Conservation (phyloP, 2,113 vertebrate species). For the Crotalus helleri region DNA sequence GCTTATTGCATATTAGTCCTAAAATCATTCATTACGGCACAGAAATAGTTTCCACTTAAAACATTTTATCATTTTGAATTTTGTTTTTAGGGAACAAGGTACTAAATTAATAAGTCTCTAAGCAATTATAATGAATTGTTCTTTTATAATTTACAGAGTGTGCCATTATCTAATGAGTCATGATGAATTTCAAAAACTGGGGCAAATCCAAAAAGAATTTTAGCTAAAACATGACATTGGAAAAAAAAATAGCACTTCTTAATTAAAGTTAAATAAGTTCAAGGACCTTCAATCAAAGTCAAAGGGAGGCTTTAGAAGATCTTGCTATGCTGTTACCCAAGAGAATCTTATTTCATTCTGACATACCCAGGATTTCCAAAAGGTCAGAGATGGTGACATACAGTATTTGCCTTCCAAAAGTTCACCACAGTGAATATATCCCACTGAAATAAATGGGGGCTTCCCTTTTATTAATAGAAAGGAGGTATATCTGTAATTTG, state of each 20-base stretch:
- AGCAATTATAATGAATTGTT: conserved; percentile 37
- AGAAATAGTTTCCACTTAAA: not conserved
- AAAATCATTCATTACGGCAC: not conserved
- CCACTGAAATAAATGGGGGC: not conserved
- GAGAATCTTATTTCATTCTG: conserved; percentile 8
- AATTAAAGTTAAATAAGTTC: conserved; percentile 31
- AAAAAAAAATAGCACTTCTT: conserved; percentile 1
- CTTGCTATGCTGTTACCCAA: not conserved
- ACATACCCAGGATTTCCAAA: not conserved
- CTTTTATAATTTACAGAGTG: conserved; percentile 25
- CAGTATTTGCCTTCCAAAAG: not conserved
- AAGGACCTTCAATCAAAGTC: conserved; percentile 19
- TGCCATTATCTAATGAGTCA: conserved; percentile 23
- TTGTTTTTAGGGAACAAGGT: not conserved
- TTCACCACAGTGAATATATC: not conserved
- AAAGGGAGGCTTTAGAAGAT: conserved; percentile 7
- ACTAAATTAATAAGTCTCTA: conserved; percentile 16
- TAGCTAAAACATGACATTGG: not conserved
- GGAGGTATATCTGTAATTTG: not conserved
- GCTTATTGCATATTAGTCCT: not conserved
- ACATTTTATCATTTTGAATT: not conserved
- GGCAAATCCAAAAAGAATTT: conserved; percentile 31
- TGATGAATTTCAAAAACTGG: conserved; percentile 27
- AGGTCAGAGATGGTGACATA: not conserved
- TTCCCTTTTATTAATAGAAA: not conserved